Evolutionary conservation across 2,113 vertebrate species (phyloP).

Genomic region (Cygnus buccinator): DNA sequence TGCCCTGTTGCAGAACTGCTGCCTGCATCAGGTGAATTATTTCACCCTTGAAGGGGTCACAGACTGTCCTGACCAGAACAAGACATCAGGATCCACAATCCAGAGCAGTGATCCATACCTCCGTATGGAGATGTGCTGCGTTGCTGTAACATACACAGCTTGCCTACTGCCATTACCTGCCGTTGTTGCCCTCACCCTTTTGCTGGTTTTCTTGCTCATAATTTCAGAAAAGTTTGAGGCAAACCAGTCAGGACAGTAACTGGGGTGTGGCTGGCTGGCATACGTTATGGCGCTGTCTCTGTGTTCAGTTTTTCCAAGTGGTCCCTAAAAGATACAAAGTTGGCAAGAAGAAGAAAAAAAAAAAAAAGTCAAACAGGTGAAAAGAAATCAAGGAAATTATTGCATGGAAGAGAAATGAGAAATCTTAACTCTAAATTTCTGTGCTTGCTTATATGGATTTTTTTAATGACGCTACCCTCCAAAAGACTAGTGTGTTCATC

Average conservation of each 20-base stretch:
- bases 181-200: neutral
- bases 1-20: neutral
- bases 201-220: neutral
- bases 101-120: neutral
- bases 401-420: neutral
- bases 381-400: neutral
- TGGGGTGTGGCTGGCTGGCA: neutral
- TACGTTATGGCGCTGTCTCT: neutral
- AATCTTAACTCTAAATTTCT: neutral
- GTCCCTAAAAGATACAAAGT: neutral
- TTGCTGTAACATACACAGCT: rapidly evolving
- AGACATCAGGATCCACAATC: rapidly evolving
- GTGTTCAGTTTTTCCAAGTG: neutral
- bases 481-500: neutral
- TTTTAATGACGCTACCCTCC: neutral
- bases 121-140: neutral
- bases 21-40: neutral
- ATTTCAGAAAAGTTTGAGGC: neutral
- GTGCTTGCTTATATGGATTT: neutral
- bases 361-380: neutral
- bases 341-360: neutral
- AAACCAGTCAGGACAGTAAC: neutral
- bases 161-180: neutral
- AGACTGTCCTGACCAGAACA: neutral
- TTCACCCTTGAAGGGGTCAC: neutral